These are phyloP conservation scores for Enteromius treurensis DNA, from an alignment of 2,797 vertebrate species.

Conservation along the genomic window DNA sequence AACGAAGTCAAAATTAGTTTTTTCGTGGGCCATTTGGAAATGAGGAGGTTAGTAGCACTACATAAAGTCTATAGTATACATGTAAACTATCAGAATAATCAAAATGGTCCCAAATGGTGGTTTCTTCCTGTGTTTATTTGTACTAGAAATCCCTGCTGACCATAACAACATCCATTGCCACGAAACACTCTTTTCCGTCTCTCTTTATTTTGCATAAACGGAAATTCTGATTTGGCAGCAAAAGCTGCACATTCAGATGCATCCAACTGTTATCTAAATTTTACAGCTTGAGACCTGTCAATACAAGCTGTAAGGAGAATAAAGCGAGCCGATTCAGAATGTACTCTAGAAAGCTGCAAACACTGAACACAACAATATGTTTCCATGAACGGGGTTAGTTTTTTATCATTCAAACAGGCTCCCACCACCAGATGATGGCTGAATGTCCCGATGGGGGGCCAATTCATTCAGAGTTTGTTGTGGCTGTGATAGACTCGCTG, in stretches of 20 bases:
- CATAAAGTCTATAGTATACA: constrained; percentile 64
- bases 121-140: constrained; percentile 78
- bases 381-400: neutral
- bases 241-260: constrained; percentile 31
- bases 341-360: neutral
- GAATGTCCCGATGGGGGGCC: neutral
- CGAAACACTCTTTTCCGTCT: constrained; percentile 55
- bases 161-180: constrained; percentile 56
- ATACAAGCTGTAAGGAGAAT: constrained; percentile 51
- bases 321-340: constrained; percentile 29
- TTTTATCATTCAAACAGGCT: constrained; percentile 28
- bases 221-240: constrained; percentile 57
- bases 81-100: constrained; percentile 62
- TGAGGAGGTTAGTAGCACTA: constrained; percentile 72
- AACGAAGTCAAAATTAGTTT: neutral
- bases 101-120: constrained; percentile 60
- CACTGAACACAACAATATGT: neutral
- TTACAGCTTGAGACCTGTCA: constrained; percentile 34
- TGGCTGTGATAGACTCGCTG: constrained; percentile 8
- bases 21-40: constrained; percentile 28
- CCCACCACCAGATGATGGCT: neutral
- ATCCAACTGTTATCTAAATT: constrained; percentile 47
- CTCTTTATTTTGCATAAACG: constrained; percentile 36
- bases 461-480: constrained; percentile 31
- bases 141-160: constrained; percentile 65